Evolutionary conservation across 2,888 invertebrate genomes (phyloP).

Genomic region (Mythimna albipuncta): DNA sequence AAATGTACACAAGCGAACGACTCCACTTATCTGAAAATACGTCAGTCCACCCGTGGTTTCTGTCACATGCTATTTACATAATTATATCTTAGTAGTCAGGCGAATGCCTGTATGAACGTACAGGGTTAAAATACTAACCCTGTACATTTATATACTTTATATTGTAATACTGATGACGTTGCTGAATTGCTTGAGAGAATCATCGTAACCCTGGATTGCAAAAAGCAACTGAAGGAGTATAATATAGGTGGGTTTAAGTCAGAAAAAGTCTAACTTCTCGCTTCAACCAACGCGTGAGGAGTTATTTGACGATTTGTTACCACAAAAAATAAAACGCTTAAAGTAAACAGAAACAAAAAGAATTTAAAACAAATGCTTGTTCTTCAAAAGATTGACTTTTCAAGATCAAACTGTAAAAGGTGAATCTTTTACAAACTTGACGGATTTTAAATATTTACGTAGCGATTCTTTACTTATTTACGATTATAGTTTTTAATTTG

Average conservation of each 20-base stretch:
- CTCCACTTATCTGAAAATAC: slow-evolving; percentile 68
- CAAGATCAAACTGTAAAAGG: not conserved
- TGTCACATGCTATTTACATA: slow-evolving; percentile 75
- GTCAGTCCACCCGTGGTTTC: slow-evolving; percentile 68
- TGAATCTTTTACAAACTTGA: not conserved
- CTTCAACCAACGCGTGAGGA: too few species aligned
- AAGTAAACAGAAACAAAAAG: slow-evolving; percentile 18
- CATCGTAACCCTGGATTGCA: too few species aligned
- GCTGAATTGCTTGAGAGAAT: too few species aligned
- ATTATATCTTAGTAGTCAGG: slow-evolving; percentile 50
- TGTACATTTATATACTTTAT: too few species aligned
- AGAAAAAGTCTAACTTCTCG: too few species aligned
- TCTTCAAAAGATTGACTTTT: not conserved
- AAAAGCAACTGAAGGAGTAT: too few species aligned
- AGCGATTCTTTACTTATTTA: too few species aligned
- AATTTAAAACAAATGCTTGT: not conserved
- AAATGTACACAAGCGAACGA: slow-evolving; percentile 64
- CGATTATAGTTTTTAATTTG: not conserved
- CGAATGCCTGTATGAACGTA: slow-evolving; percentile 33
- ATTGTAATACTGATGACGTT: too few species aligned
- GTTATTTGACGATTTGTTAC: too few species aligned
- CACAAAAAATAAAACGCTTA: not conserved
- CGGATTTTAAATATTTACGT: not conserved
- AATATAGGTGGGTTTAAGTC: too few species aligned
- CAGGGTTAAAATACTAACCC: slow-evolving; percentile 21